Evolutionary conservation across 2,888 invertebrate genomes (phyloP).

Genomic region (Dynastes hyllus): DNA sequence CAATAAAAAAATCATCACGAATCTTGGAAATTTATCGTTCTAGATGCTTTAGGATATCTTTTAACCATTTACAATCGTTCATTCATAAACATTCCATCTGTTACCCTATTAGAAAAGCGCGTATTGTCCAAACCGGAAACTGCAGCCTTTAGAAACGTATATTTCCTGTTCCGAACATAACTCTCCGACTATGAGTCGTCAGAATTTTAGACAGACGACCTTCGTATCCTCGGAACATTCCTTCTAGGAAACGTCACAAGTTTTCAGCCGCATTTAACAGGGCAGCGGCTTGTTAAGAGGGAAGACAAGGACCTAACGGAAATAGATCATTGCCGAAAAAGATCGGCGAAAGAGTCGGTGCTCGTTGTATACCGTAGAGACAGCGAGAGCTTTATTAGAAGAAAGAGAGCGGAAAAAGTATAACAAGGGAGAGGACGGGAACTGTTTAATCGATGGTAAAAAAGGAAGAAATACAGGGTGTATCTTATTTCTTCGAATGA

Average conservation of each 20-base stretch:
- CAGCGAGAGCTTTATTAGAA: no score
- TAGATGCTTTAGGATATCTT: no score
- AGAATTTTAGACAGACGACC: neutral
- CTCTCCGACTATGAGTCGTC: neutral
- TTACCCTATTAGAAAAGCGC: no score
- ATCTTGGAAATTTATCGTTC: no score
- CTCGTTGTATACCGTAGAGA: neutral
- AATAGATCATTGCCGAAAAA: conserved; percentile 7
- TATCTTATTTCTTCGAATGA: no score
- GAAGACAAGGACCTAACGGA: neutral
- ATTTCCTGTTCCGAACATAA: conserved; percentile 10
- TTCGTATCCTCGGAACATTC: neutral
- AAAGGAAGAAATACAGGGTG: no score
- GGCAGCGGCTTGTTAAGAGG: neutral
- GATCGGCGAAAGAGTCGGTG: neutral
- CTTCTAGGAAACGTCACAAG: neutral
- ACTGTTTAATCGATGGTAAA: no score
- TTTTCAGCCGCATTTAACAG: neutral
- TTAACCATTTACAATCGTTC: no score
- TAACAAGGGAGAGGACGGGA: no score
- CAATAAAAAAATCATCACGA: no score
- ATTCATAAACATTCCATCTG: no score
- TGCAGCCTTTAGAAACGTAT: neutral
- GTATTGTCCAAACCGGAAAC: neutral
- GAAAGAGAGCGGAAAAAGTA: no score